phyloP scores from a whole-genome alignment of 2,113 vertebrate genomes.

The Dinomys branickii region DNA sequence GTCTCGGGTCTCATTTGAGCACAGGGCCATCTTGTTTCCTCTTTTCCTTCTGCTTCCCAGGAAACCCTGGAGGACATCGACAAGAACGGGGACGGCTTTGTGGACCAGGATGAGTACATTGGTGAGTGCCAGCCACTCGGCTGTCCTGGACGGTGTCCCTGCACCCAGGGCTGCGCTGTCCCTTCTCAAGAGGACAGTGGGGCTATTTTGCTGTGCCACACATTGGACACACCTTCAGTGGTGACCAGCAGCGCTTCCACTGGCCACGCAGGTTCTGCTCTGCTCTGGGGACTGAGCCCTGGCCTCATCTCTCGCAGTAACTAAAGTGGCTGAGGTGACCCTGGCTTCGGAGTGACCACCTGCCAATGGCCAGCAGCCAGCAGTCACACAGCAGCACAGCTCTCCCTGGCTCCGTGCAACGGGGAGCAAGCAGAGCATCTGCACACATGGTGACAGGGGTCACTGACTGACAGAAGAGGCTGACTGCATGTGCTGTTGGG shows the following conservation, averaged over 20 bases:
- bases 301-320: conserved; percentile 85
- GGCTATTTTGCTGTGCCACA: background rate
- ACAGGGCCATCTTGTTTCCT: background rate
- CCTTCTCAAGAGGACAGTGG: background rate
- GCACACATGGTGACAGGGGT: conserved; percentile 68
- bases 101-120: conserved; percentile 98
- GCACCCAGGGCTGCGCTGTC: background rate
- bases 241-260: conserved; percentile 32
- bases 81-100: conserved; percentile 95
- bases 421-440: conserved; percentile 44
- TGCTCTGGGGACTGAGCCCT: conserved; percentile 80
- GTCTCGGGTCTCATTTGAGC: background rate
- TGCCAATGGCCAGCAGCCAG: conserved; percentile 82
- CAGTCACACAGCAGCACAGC: background rate
- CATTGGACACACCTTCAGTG: background rate
- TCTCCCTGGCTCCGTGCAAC: conserved; percentile 71
- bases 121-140: conserved; percentile 86
- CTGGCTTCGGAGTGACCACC: conserved; percentile 74
- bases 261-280: conserved; percentile 80
- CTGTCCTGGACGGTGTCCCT: background rate
- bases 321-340: conserved; percentile 90
- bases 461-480: conserved; percentile 59
- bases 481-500: background rate
- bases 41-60: conserved; percentile 83
- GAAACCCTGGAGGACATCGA: conserved; percentile 99